Evolutionary conservation across 2,888 invertebrate genomes (phyloP).

Genomic region (Osmoderma eremita): DNA sequence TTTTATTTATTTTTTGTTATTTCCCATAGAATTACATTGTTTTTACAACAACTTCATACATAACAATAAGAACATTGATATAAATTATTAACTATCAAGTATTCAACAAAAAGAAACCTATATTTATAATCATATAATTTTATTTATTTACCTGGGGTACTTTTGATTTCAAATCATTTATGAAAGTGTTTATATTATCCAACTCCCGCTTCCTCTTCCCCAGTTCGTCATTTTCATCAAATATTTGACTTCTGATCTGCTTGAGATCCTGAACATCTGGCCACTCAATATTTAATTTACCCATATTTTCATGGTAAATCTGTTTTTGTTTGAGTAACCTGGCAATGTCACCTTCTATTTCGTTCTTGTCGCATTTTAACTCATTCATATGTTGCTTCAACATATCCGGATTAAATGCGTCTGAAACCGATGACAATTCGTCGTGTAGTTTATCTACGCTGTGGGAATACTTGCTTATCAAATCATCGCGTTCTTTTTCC

Average conservation of each 20-base stretch:
- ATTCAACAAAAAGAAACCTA: too few relatives aligned
- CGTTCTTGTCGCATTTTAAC: background rate
- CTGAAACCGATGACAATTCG: background rate
- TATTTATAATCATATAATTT: background rate
- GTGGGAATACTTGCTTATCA: slow-evolving; percentile 3
- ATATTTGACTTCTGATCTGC: background rate
- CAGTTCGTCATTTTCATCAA: slow-evolving; percentile 1
- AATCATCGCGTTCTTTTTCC: slow-evolving; percentile 11
- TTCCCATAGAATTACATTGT: too few relatives aligned
- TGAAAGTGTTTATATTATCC: slow-evolving; percentile 15
- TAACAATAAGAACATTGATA: too few relatives aligned
- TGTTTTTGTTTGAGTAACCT: background rate
- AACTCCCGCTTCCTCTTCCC: background rate
- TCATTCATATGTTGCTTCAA: slow-evolving; percentile 1
- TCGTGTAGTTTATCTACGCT: slow-evolving; percentile 4
- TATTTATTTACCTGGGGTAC: background rate
- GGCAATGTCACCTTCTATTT: background rate
- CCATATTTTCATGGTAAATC: background rate
- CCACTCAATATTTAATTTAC: background rate
- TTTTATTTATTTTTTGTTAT: too few relatives aligned
- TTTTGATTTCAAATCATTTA: slow-evolving; percentile 22
- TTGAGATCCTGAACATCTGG: slow-evolving; percentile 1
- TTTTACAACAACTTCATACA: too few relatives aligned
- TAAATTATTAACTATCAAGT: too few relatives aligned
- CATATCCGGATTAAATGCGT: slow-evolving; percentile 12